Conservation (phyloP, 2,888 invertebrate species). For the Pandemis heparana region DNA sequence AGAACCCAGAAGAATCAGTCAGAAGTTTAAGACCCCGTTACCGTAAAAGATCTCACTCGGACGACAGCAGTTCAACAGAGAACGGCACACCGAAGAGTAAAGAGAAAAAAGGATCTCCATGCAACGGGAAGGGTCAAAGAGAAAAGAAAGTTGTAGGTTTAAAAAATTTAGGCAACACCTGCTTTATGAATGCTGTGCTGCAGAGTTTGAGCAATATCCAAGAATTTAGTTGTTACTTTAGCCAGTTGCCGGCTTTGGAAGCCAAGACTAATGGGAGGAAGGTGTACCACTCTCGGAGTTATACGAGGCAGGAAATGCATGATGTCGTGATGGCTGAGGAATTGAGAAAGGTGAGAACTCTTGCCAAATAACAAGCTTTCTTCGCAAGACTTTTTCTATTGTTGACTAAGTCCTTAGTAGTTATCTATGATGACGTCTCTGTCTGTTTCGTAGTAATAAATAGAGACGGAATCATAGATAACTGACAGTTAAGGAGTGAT, state of each 20-base stretch:
- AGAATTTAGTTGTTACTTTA: slow-evolving; percentile 93
- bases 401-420: too few relatives aligned
- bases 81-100: slow-evolving; percentile 69
- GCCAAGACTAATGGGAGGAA: slow-evolving; percentile 85
- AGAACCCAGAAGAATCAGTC: slow-evolving; percentile 81
- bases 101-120: slow-evolving; percentile 68
- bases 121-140: slow-evolving; percentile 80
- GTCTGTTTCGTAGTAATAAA: too few relatives aligned
- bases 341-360: slow-evolving; percentile 86
- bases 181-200: slow-evolving; percentile 94
- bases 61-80: slow-evolving; percentile 83
- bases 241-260: slow-evolving; percentile 91
- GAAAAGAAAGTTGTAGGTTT: slow-evolving; percentile 90
- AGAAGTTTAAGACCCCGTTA: slow-evolving; percentile 86
- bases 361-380: too few relatives aligned
- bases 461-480: too few relatives aligned
- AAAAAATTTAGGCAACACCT: slow-evolving; percentile 93
- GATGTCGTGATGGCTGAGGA: slow-evolving; percentile 93
- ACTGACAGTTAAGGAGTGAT: too few relatives aligned
- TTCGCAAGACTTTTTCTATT: too few relatives aligned
- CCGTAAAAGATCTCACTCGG: slow-evolving; percentile 86
- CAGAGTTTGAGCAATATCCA: slow-evolving; percentile 94
- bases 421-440: too few relatives aligned
- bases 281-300: slow-evolving; percentile 86
- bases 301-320: slow-evolving; percentile 87